Conservation (phyloP, 1,140 invertebrate species). For the Vanessa atalanta region DNA sequence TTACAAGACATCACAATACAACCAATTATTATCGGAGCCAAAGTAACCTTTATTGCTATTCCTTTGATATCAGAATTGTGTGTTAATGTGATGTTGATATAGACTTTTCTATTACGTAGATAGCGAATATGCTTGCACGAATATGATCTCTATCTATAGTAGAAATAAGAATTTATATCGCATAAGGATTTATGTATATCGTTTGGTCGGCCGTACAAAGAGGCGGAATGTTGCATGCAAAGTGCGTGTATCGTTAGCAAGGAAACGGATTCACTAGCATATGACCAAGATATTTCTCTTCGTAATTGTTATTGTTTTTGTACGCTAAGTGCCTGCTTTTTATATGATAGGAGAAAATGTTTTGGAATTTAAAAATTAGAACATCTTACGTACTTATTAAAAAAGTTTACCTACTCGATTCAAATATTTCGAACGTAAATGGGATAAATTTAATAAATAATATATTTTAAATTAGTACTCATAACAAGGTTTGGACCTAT, state of each 20-base stretch:
- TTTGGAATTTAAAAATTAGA: neutral
- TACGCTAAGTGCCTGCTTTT: conserved; percentile 27
- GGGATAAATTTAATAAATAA: neutral
- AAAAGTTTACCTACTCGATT: neutral
- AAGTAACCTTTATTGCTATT: conserved; percentile 20
- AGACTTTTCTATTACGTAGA: conserved; percentile 27
- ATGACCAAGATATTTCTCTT: conserved; percentile 53
- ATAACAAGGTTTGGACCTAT: too few species aligned
- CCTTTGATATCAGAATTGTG: conserved; percentile 25
- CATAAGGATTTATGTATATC: conserved; percentile 2
- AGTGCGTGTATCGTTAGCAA: conserved; percentile 57
- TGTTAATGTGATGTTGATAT: conserved; percentile 22
- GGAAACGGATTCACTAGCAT: conserved; percentile 47
- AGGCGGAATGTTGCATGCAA: conserved; percentile 60
- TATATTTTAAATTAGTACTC: too few species aligned
- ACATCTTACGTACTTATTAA: neutral
- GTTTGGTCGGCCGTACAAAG: conserved; percentile 36
- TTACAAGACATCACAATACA: conserved; percentile 15
- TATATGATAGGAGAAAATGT: neutral
- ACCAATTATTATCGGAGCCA: conserved; percentile 14
- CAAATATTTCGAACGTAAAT: neutral
- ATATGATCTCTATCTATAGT: conserved; percentile 3
- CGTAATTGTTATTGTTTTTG: conserved; percentile 60
- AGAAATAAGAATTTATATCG: conserved; percentile 15
- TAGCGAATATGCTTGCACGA: neutral